Base-by-base conservation (phyloP, 2,888 invertebrate species). In the Eupithecia centaureata region DNA sequence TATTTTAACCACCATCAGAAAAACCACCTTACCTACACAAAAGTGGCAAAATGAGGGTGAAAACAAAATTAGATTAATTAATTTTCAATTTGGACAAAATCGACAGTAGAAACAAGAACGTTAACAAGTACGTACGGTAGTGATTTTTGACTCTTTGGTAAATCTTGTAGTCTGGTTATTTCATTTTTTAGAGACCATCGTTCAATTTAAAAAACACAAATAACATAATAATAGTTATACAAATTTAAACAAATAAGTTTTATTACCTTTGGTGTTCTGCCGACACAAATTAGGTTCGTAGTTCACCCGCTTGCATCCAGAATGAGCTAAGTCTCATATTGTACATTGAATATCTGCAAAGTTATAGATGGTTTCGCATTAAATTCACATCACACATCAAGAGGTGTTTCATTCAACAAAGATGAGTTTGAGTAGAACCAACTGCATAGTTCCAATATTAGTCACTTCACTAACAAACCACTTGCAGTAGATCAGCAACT, bases 401-500 rank as follows among this genome's bases (percentile, higher is more conserved):
- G 8, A 2, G 8, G 42, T 42, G 42, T 42, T 22, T 47, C 22
- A 47, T 47, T 47, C 1, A 47, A 18, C 47, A 1, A 47, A 47
- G 12, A 22, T 12, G 27, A 52, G 15, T 5, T 25, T 0, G 51
- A 27, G 15, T 52, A 13, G 1, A 15, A 52, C 25, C 27, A 52
- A 27, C 52, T 27, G 52, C 25, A 51, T 51, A 27, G 52, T 52
- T 52, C 52, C 15, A 52, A 52, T 52, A 52, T 52, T 33, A 58
- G 58, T 33, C 25, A 58, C 33, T 58, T 58, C 5, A 25, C 33
- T 22, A 35, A 42, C 38, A 60, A 61, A 32, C 47, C 7, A 42
- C 59, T 56, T 30, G 28, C 65, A 60, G 30, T 56, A 61, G 63
- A 56, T 47, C 63, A 56, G 15, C 51, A 61, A 51, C 42, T 65